phyloP scores from a whole-genome alignment of 2,888 invertebrate genomes.

The Mythimna vitellina region DNA sequence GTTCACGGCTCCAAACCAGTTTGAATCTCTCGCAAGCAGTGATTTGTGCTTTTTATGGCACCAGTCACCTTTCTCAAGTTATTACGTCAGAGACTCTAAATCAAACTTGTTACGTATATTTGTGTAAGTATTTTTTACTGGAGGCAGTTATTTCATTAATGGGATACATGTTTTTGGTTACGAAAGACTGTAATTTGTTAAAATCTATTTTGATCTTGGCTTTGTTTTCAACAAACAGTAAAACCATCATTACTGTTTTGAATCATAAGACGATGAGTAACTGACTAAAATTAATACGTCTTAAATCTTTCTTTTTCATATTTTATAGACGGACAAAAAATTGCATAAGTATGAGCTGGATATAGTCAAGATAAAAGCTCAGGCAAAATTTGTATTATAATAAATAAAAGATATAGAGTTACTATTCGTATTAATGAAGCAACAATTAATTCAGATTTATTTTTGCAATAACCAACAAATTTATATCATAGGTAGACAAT shows the following conservation, averaged over 20 bases:
- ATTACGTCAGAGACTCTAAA: constrained; percentile 46
- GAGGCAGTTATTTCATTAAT: constrained; percentile 21
- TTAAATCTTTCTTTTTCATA: neutral
- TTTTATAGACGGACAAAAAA: neutral
- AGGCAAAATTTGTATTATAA: neutral
- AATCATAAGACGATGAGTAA: neutral
- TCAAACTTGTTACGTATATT: constrained; percentile 39
- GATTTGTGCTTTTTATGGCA: constrained; percentile 56
- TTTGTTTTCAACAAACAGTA: neutral
- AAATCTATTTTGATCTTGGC: neutral
- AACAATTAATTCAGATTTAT: constrained; percentile 8
- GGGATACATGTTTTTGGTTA: constrained; percentile 4
- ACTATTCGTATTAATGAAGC: neutral
- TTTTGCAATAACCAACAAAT: constrained; percentile 14
- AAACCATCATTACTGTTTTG: no score
- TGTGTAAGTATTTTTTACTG: constrained; percentile 26
- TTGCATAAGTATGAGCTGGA: neutral
- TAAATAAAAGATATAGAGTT: neutral
- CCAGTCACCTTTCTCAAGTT: constrained; percentile 44
- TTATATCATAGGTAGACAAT: constrained; percentile 11
- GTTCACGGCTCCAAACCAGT: constrained; percentile 64
- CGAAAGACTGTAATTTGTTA: neutral
- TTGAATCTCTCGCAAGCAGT: constrained; percentile 41
- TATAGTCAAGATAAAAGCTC: neutral
- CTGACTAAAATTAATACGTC: neutral